Percentiles rank a stretch among this genome's conserved stretches.
phyloP scores from a whole-genome alignment of 2,113 vertebrate genomes.

The Neolamprologus caudopunctatus region DNA sequence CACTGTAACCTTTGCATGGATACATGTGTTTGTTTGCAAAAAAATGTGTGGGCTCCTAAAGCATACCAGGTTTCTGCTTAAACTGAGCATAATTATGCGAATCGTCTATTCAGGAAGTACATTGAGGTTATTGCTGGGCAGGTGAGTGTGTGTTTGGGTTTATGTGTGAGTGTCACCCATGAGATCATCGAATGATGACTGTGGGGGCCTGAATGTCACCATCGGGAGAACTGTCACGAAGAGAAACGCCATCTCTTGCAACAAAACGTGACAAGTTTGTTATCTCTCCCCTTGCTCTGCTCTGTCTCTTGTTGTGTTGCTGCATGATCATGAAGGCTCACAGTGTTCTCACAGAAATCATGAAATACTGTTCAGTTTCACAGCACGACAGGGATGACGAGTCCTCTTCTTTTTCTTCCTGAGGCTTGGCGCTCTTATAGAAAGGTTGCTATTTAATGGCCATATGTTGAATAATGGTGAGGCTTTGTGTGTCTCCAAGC shows the following conservation, averaged over 20 bases:
- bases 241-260: neutral
- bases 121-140: conserved; percentile 31
- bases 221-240: conserved; percentile 7
- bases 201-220: conserved; percentile 44
- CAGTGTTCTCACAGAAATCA: neutral
- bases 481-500: neutral
- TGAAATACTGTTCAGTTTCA: neutral
- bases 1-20: neutral
- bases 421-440: neutral
- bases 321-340: neutral
- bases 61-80: conserved; percentile 9
- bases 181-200: conserved; percentile 33
- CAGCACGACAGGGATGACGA: neutral
- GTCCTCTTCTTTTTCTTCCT: neutral
- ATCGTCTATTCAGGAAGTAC: conserved; percentile 31
- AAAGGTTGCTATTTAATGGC: neutral
- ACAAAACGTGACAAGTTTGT: conserved; percentile 20
- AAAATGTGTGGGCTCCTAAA: conserved; percentile 14
- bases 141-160: conserved; percentile 1
- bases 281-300: neutral
- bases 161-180: neutral
- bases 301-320: neutral
- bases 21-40: neutral
- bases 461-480: neutral
- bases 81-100: conserved; percentile 29